Evolutionary conservation across 2,797 vertebrate genomes (phyloP).

Genomic region (Knipowitschia caucasica): DNA sequence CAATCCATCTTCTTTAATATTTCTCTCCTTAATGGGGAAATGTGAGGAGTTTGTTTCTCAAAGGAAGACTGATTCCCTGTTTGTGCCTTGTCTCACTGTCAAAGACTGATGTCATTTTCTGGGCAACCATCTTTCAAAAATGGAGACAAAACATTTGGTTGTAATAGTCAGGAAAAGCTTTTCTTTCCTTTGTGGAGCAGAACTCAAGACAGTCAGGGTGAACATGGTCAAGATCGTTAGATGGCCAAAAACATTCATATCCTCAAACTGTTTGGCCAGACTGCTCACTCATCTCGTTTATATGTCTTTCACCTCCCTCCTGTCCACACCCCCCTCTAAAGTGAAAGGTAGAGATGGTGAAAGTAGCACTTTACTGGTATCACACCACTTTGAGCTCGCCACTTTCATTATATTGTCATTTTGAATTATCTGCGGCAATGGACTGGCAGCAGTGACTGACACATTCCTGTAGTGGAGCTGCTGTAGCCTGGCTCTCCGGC

Average conservation of each 20-base stretch:
- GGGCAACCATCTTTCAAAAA: slow-evolving; percentile 45
- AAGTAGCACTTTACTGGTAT: slow-evolving; percentile 55
- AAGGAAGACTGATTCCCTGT: slow-evolving; percentile 27
- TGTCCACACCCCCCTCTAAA: slow-evolving; percentile 9
- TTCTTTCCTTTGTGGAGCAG: slow-evolving; percentile 37
- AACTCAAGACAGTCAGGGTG: slow-evolving; percentile 45
- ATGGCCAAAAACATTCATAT: slow-evolving; percentile 69
- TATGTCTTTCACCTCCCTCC: slow-evolving; percentile 38
- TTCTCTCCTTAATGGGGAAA: slow-evolving; percentile 57
- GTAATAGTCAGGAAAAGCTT: slow-evolving; percentile 35
- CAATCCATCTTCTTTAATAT: slow-evolving; percentile 65
- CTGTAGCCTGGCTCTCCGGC: slow-evolving; percentile 63
- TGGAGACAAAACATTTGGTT: slow-evolving; percentile 41
- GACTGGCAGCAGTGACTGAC: slow-evolving; percentile 73
- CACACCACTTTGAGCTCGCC: slow-evolving; percentile 57
- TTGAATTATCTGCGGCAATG: slow-evolving; percentile 70
- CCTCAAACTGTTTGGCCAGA: slow-evolving; percentile 61
- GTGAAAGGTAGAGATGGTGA: slow-evolving; percentile 47
- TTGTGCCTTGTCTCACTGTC: slow-evolving; percentile 23
- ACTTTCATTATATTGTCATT: slow-evolving; percentile 76
- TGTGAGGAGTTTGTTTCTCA: slow-evolving; percentile 38
- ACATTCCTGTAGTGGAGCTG: slow-evolving; percentile 66
- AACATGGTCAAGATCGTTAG: slow-evolving; percentile 73
- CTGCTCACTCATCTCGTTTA: slow-evolving; percentile 70
- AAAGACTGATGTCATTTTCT: slow-evolving; percentile 48